Conservation (phyloP, 2,888 invertebrate genomes). For the Hipparchia semele region DNA sequence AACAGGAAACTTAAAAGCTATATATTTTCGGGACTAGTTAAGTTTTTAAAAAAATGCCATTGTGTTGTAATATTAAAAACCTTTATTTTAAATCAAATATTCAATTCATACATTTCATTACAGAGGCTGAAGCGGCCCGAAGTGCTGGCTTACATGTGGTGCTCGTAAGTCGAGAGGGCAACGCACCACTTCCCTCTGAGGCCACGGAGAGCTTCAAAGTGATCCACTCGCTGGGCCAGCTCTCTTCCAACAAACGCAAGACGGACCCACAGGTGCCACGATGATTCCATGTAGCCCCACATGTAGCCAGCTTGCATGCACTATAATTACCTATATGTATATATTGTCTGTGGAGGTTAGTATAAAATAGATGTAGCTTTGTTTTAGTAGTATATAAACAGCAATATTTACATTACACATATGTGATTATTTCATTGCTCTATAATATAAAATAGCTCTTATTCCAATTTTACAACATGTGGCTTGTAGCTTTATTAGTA, state of each 20-base stretch:
- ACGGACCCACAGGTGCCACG: conserved; percentile 70
- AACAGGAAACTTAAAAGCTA: no score
- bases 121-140: conserved; percentile 93
- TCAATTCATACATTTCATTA: background rate
- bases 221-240: conserved; percentile 85
- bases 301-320: conserved; percentile 56
- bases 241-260: conserved; percentile 77
- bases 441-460: no score
- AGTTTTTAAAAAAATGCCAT: no score
- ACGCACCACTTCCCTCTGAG: conserved; percentile 86
- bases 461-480: no score
- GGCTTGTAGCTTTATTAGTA: background rate
- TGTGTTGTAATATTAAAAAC: background rate
- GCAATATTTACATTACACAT: background rate
- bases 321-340: conserved; percentile 37
- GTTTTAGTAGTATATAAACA: background rate
- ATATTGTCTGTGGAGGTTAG: conserved; percentile 40
- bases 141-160: conserved; percentile 87
- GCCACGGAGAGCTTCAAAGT: conserved; percentile 76
- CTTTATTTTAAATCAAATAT: no score
- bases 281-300: conserved; percentile 43
- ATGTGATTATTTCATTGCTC: background rate
- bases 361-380: conserved; percentile 19
- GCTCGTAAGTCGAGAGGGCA: conserved; percentile 91
- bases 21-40: no score